phyloP scores from a whole-genome alignment of 2,113 vertebrate species.

The Ciconia stormi region DNA sequence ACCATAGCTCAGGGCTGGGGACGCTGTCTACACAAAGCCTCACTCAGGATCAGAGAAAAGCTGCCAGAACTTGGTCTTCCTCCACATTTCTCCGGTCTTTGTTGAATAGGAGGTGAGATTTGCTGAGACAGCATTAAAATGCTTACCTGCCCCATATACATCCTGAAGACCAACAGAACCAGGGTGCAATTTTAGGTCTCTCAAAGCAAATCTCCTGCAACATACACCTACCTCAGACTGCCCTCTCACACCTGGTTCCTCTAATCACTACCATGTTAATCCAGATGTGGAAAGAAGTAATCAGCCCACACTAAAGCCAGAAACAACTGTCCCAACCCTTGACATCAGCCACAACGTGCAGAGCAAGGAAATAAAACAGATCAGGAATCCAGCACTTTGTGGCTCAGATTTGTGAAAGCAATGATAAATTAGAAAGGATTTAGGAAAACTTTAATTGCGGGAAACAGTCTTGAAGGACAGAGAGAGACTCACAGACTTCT shows the following conservation, averaged over 20 bases:
- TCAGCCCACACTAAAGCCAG: not conserved
- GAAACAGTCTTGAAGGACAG: constrained; percentile 60
- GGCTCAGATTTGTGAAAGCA: constrained; percentile 47
- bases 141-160: not conserved
- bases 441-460: constrained; percentile 54
- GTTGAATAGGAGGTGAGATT: not conserved
- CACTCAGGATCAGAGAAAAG: not conserved
- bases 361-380: not conserved
- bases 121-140: not conserved
- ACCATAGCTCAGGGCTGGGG: not conserved
- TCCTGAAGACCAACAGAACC: not conserved
- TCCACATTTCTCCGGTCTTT: not conserved
- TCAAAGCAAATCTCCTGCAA: not conserved
- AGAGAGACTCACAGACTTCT: constrained; percentile 34
- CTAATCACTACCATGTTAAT: not conserved
- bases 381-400: not conserved
- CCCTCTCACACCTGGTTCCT: not conserved
- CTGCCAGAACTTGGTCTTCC: not conserved
- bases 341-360: not conserved
- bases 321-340: not conserved
- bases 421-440: constrained; percentile 65
- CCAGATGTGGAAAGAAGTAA: not conserved
- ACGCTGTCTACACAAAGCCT: fast-evolving
- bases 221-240: not conserved
- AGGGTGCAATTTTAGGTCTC: not conserved